These are phyloP conservation scores for Saguinus imperator DNA, from an alignment of 2,113 vertebrate genomes.

Conservation along the genomic window DNA sequence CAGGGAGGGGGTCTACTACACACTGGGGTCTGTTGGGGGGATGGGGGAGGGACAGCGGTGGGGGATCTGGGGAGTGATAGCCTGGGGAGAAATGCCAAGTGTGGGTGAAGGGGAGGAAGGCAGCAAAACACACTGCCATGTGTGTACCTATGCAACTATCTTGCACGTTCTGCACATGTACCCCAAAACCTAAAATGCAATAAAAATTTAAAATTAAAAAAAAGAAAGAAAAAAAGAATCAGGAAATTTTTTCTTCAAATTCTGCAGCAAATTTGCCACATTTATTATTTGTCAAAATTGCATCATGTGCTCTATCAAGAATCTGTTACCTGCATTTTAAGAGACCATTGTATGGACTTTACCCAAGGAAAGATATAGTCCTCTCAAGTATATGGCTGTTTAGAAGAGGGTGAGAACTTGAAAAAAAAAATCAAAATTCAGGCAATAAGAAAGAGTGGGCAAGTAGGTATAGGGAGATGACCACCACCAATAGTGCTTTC, in stretches of 20 bases:
- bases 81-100: too few species aligned
- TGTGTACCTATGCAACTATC: too few species aligned
- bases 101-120: too few species aligned
- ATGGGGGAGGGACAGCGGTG: too few species aligned
- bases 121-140: too few species aligned
- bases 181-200: too few species aligned
- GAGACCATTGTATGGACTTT: neutral
- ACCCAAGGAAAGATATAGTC: neutral
- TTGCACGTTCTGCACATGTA: too few species aligned
- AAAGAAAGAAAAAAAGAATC: neutral
- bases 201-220: too few species aligned
- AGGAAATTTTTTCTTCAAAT: neutral
- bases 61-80: too few species aligned
- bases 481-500: too few species aligned
- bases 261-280: neutral
- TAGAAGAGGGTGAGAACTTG: neutral
- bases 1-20: too few species aligned
- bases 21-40: too few species aligned
- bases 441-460: neutral
- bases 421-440: neutral
- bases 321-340: neutral
- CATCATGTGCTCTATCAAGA: neutral
- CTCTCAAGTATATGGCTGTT: neutral
- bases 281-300: neutral
- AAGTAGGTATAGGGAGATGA: neutral